Conservation (phyloP, 2,113 vertebrate species). For the Toxotes chatareus region DNA sequence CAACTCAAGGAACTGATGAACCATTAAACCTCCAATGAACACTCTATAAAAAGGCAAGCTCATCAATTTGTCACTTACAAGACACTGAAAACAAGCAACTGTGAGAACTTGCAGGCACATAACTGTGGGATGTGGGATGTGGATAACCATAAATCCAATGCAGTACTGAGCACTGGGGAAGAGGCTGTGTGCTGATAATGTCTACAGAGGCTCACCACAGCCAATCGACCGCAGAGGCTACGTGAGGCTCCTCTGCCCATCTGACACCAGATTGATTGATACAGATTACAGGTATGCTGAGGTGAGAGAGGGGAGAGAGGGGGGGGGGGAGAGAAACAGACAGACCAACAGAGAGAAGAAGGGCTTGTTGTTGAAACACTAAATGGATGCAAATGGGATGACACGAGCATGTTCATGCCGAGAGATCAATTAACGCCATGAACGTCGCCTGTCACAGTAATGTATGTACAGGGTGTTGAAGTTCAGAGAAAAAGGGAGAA, state of each 20-base stretch:
- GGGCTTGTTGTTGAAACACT: slow-evolving; percentile 24
- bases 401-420: slow-evolving; percentile 18
- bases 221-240: slow-evolving; percentile 43
- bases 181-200: slow-evolving; percentile 37
- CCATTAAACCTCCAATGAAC: background rate
- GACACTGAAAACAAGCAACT: background rate
- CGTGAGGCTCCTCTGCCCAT: slow-evolving; percentile 28
- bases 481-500: slow-evolving; percentile 17
- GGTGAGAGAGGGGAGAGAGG: background rate
- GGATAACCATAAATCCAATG: slow-evolving; percentile 61
- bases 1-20: background rate
- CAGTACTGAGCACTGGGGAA: slow-evolving; percentile 39
- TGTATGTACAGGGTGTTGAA: background rate
- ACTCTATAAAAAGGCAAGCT: background rate
- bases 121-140: slow-evolving; percentile 28
- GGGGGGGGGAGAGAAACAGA: background rate
- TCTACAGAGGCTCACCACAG: slow-evolving; percentile 44
- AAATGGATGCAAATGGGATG: slow-evolving; percentile 43
- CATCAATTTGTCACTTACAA: slow-evolving; percentile 31
- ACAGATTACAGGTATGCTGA: slow-evolving; percentile 46
- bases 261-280: slow-evolving; percentile 57
- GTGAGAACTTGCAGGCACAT: slow-evolving; percentile 12
- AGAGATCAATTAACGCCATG: slow-evolving; percentile 56
- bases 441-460: slow-evolving; percentile 48
- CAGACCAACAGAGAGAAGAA: background rate